phyloP scores from a whole-genome alignment of 1,140 invertebrate species.

The Patella vulgata region DNA sequence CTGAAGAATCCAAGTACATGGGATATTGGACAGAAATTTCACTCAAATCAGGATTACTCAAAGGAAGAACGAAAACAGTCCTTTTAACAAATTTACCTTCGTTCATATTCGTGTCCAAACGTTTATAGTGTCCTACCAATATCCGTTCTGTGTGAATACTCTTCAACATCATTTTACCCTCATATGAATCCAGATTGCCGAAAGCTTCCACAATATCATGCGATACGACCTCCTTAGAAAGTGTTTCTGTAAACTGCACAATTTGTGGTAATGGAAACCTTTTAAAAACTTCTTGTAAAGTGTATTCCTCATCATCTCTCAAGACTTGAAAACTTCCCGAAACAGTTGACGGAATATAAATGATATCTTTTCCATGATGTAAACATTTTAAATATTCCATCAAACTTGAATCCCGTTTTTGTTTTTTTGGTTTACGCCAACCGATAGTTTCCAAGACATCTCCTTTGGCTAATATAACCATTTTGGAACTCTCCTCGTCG shows the following conservation, averaged over 20 bases:
- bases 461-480: no score
- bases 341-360: background rate
- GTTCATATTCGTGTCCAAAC: background rate
- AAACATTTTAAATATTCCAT: no score
- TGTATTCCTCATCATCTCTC: conserved; percentile 1
- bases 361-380: no score
- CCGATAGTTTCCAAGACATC: no score
- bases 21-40: conserved; percentile 1
- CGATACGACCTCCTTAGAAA: background rate
- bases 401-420: no score
- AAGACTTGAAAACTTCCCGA: background rate
- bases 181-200: background rate
- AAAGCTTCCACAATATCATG: conserved; percentile 6
- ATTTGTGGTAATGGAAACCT: conserved; percentile 4
- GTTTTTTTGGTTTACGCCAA: no score
- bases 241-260: background rate
- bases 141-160: background rate
- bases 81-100: background rate
- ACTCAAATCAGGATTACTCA: conserved; percentile 2
- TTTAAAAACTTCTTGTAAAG: conserved; percentile 2
- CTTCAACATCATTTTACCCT: background rate
- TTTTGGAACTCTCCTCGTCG: no score
- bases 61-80: background rate
- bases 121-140: conserved; percentile 8
- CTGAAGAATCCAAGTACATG: background rate